These are phyloP conservation scores for Bombyx mandarina DNA, from an alignment of 1,140 invertebrate genomes.

Conservation along the genomic window DNA sequence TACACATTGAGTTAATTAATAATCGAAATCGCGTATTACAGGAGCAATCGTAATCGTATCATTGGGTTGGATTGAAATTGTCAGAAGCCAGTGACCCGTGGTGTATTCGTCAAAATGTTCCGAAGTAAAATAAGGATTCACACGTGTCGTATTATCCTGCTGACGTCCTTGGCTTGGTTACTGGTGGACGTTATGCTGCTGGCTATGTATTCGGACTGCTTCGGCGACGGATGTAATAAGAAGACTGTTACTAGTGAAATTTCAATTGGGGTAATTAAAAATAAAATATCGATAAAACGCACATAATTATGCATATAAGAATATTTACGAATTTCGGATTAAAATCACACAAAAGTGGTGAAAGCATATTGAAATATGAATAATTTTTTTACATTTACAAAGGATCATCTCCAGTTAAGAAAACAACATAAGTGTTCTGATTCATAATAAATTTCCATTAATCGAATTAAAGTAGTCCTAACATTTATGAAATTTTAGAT, in stretches of 20 bases:
- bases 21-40: slow-evolving; percentile 24
- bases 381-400: no score
- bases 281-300: no score
- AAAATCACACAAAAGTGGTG: no score
- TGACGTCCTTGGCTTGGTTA: slow-evolving; percentile 96
- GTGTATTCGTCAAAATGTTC: slow-evolving; percentile 76
- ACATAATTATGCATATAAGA: no score
- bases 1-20: no score
- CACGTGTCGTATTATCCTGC: slow-evolving; percentile 93
- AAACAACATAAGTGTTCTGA: no score
- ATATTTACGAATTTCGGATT: no score
- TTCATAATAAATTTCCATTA: no score
- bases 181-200: slow-evolving; percentile 92
- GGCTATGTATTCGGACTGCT: slow-evolving; percentile 94
- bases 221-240: slow-evolving; percentile 77
- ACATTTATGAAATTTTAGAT: no score
- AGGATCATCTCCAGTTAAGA: no score
- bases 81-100: slow-evolving; percentile 57
- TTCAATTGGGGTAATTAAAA: neutral
- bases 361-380: no score
- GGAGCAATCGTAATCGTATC: slow-evolving; percentile 28
- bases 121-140: slow-evolving; percentile 90
- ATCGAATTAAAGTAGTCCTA: no score
- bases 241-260: slow-evolving; percentile 63
- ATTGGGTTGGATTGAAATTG: slow-evolving; percentile 28